phyloP scores from a whole-genome alignment of 2,113 vertebrate genomes.

The Macquaria ambigua region DNA sequence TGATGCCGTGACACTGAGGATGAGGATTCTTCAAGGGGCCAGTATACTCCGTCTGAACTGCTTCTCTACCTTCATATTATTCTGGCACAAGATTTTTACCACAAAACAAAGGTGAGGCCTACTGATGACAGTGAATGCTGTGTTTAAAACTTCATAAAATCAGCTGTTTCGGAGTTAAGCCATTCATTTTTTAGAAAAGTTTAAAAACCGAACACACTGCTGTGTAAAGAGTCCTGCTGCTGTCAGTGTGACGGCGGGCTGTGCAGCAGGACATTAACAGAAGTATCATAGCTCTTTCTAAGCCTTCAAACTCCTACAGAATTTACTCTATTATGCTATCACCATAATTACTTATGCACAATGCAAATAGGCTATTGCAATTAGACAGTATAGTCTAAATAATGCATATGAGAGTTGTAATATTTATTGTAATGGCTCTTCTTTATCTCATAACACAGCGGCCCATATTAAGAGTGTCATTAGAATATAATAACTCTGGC shows the following conservation, averaged over 20 bases:
- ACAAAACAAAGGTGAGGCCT: no score
- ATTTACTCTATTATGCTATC: slow-evolving; percentile 26
- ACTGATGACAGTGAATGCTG: no score
- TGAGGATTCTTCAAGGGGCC: background rate
- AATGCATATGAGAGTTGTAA: slow-evolving; percentile 53
- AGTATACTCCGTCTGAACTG: background rate
- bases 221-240: background rate
- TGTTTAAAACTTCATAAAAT: no score
- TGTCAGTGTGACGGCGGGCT: background rate
- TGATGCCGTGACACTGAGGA: background rate
- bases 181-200: background rate
- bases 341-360: slow-evolving; percentile 57
- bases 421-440: slow-evolving; percentile 59
- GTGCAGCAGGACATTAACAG: background rate
- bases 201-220: background rate
- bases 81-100: no score
- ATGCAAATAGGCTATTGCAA: slow-evolving; percentile 63
- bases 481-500: slow-evolving; percentile 59
- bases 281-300: slow-evolving; percentile 3
- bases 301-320: slow-evolving; percentile 18
- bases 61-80: no score
- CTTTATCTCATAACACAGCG: slow-evolving; percentile 58
- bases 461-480: slow-evolving; percentile 38
- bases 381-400: slow-evolving; percentile 60
- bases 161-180: no score